Conservation (phyloP, 2,797 vertebrate genomes). For the Tapera naevia region DNA sequence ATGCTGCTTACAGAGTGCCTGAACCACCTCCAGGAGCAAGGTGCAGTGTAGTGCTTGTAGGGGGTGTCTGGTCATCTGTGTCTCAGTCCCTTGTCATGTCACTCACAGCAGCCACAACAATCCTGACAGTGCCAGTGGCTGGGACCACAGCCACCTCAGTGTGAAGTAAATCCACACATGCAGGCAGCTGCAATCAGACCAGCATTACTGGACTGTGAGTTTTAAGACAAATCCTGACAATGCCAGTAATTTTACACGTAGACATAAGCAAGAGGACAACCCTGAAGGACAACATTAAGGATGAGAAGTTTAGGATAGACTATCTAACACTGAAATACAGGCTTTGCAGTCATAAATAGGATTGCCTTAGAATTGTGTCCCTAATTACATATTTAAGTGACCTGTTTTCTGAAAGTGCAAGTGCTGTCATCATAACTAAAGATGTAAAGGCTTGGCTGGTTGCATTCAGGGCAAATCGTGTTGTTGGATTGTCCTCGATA, state of each 20-base stretch:
- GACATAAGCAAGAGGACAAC: not conserved
- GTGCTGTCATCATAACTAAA: not conserved
- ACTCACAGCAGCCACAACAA: not conserved
- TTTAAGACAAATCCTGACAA: not conserved
- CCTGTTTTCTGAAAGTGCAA: not conserved
- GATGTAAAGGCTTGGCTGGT: not conserved
- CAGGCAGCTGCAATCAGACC: not conserved
- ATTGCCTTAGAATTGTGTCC: not conserved
- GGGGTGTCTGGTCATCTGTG: not conserved
- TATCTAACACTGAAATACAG: not conserved
- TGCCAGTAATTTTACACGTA: not conserved
- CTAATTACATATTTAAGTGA: not conserved
- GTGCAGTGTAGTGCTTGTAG: not conserved
- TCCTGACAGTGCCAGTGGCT: accelerated
- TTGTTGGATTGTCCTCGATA: not conserved
- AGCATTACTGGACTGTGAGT: not conserved
- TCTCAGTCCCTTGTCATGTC: not conserved
- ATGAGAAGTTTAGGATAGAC: not conserved
- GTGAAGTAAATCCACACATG: accelerated
- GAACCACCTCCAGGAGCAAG: not conserved
- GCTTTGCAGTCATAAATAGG: not conserved
- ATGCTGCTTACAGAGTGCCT: not conserved
- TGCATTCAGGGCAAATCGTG: not conserved
- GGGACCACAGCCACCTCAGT: not conserved
- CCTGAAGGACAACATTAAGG: not conserved